Evolutionary conservation across 2,888 invertebrate genomes (phyloP).

Genomic region (Ennomos erosarius): DNA sequence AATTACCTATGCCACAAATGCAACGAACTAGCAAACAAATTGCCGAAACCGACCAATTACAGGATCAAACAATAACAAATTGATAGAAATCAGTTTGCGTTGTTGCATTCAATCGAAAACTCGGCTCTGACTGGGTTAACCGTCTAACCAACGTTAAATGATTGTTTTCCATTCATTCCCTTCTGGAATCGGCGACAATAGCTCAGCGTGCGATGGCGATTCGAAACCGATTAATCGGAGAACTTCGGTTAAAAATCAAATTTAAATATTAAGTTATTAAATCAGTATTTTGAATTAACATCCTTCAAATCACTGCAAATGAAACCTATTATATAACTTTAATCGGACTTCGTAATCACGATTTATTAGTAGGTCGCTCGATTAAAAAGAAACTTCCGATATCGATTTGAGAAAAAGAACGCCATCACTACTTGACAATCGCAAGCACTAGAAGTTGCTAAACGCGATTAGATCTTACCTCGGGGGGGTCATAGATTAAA

Average conservation of each 20-base stretch:
- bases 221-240: constrained; percentile 16
- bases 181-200: constrained; percentile 28
- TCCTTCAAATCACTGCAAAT: too few species aligned
- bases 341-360: too few species aligned
- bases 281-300: too few species aligned
- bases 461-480: constrained; percentile 17
- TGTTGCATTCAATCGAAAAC: constrained; percentile 16
- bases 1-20: constrained; percentile 43
- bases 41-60: constrained; percentile 59
- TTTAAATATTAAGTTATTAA: too few species aligned
- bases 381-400: too few species aligned
- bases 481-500: constrained; percentile 45
- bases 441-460: constrained; percentile 18
- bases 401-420: not conserved
- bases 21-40: constrained; percentile 53
- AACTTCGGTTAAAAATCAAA: too few species aligned
- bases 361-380: too few species aligned
- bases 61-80: constrained; percentile 64
- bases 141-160: constrained; percentile 44
- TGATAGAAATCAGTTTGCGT: constrained; percentile 55
- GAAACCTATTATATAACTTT: too few species aligned
- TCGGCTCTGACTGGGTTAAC: constrained; percentile 8
- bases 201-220: constrained; percentile 11
- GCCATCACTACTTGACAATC: constrained; percentile 17
- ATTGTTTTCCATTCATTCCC: constrained; percentile 56